phyloP scores from a whole-genome alignment of 2,888 invertebrate species.

The Patella caerulea region DNA sequence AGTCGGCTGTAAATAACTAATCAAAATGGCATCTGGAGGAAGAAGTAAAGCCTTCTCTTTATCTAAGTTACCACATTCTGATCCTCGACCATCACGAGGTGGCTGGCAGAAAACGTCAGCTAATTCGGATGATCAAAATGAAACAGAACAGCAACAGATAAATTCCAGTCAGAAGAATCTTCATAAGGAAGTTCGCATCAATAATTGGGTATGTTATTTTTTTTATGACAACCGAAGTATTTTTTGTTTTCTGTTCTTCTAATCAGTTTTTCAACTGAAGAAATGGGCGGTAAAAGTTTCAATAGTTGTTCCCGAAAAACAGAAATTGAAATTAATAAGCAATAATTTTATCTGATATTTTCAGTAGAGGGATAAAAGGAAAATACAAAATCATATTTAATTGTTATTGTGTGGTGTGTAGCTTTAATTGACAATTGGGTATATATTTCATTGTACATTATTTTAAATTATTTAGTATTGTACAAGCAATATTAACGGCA shows the following conservation, averaged over 20 bases:
- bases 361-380: background rate
- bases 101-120: conserved; percentile 61
- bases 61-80: background rate
- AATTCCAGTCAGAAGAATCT: conserved; percentile 58
- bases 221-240: no score
- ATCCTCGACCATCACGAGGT: conserved; percentile 29
- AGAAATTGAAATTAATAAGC: background rate
- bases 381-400: no score
- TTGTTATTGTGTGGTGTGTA: no score
- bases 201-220: conserved; percentile 61
- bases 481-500: background rate
- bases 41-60: background rate
- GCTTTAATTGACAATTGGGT: no score
- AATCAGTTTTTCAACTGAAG: background rate
- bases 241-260: background rate
- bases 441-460: no score
- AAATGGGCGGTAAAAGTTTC: background rate
- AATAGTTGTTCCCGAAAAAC: background rate
- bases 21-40: conserved; percentile 1
- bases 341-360: background rate
- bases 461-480: background rate
- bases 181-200: conserved; percentile 63
- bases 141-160: conserved; percentile 28
- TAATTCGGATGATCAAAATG: conserved; percentile 57
- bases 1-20: no score